Evolutionary conservation across 2,888 invertebrate species (phyloP).

Genomic region (Laspeyria flexula): DNA sequence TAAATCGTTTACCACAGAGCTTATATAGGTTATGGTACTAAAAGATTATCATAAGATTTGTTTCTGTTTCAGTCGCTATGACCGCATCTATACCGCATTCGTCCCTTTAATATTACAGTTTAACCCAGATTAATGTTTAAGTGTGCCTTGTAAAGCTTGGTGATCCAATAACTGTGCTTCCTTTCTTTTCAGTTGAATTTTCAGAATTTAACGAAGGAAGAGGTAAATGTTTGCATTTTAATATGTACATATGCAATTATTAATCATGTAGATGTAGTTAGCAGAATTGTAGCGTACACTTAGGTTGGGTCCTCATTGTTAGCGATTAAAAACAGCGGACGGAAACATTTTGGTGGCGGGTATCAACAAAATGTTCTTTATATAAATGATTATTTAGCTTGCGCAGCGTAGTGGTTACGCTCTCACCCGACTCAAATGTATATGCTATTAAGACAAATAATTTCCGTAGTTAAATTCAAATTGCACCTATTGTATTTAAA

Average conservation of each 20-base stretch:
- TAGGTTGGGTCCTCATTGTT: slow-evolving; percentile 16
- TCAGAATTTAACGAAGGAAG: slow-evolving; percentile 74
- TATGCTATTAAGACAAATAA: too few species aligned
- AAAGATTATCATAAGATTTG: too few species aligned
- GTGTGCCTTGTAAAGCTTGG: slow-evolving; percentile 47
- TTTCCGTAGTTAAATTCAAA: too few species aligned
- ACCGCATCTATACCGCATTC: slow-evolving; percentile 5
- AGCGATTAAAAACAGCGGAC: slow-evolving; percentile 1
- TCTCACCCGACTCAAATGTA: too few species aligned
- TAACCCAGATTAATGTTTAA: slow-evolving; percentile 14
- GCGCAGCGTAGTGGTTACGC: too few species aligned
- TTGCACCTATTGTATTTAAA: too few species aligned
- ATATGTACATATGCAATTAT: slow-evolving; percentile 25
- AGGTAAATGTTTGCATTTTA: slow-evolving; percentile 67
- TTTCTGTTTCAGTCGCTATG: slow-evolving; percentile 11
- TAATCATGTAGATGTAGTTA: slow-evolving; percentile 12
- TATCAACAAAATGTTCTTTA: too few species aligned
- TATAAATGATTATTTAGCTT: too few species aligned
- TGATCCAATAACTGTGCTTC: slow-evolving; percentile 49
- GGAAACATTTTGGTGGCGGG: background rate
- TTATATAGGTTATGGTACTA: too few species aligned
- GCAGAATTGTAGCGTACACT: slow-evolving; percentile 15
- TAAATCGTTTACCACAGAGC: too few species aligned
- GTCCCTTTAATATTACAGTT: too few species aligned
- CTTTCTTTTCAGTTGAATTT: slow-evolving; percentile 76